phyloP scores from a whole-genome alignment of 2,888 invertebrate genomes.

The Fragum sueziense region DNA sequence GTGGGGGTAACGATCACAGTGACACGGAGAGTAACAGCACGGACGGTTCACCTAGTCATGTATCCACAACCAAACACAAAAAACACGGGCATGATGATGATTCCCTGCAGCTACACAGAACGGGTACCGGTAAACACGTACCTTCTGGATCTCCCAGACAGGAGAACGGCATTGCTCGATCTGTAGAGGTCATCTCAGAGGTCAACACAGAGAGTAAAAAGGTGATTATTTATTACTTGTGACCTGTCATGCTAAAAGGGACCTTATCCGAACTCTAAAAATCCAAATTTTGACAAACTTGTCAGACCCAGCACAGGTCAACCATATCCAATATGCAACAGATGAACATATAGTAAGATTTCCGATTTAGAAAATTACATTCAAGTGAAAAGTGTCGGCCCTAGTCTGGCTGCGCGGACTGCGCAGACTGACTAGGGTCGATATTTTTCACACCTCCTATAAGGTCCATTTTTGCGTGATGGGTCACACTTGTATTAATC shows the following conservation, averaged over 20 bases:
- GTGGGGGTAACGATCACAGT: constrained; percentile 59
- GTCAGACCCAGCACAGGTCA: too few species aligned
- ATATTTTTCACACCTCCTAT: too few species aligned
- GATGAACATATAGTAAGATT: too few species aligned
- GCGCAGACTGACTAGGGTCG: too few species aligned
- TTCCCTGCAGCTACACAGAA: constrained; percentile 44
- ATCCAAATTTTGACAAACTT: too few species aligned
- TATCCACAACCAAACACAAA: constrained; percentile 15
- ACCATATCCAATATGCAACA: too few species aligned
- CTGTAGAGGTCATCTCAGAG: constrained; percentile 74
- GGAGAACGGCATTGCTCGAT: constrained; percentile 60
- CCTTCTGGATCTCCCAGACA: constrained; percentile 57
- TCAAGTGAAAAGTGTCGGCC: too few species aligned
- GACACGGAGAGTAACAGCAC: constrained; percentile 69
- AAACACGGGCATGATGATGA: constrained; percentile 47
- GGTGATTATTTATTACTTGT: constrained; percentile 24
- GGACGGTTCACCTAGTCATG: constrained; percentile 63
- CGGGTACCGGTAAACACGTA: constrained; percentile 44
- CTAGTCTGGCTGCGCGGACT: too few species aligned
- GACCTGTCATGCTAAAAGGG: too few species aligned
- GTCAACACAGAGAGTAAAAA: constrained; percentile 62
- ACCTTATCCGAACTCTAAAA: too few species aligned
- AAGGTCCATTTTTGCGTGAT: too few species aligned
- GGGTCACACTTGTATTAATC: neutral
- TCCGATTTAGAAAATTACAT: too few species aligned